Percentiles rank a stretch among this genome's conserved stretches.
These are phyloP conservation scores for Percopsis omiscomaycus DNA, from an alignment of 2,797 vertebrate species.

Conservation along the genomic window DNA sequence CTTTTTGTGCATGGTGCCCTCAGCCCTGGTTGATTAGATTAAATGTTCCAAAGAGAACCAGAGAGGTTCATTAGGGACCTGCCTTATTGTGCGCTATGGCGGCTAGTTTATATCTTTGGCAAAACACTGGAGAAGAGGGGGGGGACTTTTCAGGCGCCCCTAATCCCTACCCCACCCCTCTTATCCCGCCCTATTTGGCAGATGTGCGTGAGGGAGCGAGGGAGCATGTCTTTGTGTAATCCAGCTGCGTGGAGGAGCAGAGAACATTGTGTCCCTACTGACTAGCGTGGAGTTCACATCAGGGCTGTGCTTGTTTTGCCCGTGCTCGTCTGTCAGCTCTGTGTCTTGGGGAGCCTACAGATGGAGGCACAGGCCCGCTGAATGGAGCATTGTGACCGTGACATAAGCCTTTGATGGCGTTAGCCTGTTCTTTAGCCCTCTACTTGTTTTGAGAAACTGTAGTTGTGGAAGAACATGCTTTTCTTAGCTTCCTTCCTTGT, in stretches of 20 bases:
- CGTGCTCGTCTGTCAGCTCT: slow-evolving; percentile 29
- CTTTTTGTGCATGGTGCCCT: slow-evolving; percentile 38
- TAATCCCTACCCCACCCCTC: slow-evolving; percentile 34
- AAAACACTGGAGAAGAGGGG: slow-evolving; percentile 39
- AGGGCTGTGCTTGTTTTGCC: slow-evolving; percentile 52
- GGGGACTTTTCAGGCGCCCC: slow-evolving; percentile 27
- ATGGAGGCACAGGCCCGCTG: slow-evolving; percentile 20
- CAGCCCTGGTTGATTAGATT: slow-evolving; percentile 54
- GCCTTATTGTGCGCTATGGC: slow-evolving; percentile 22
- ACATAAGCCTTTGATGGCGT: slow-evolving; percentile 44
- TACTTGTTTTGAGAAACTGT: slow-evolving; percentile 10
- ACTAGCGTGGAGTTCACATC: slow-evolving; percentile 45
- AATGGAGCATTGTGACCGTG: slow-evolving; percentile 60
- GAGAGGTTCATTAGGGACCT: slow-evolving; percentile 26
- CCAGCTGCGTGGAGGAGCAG: slow-evolving; percentile 68
- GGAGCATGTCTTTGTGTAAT: slow-evolving; percentile 48
- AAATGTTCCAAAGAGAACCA: slow-evolving; percentile 40
- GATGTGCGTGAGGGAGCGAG: slow-evolving; percentile 48
- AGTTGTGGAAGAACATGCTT: slow-evolving; percentile 7
- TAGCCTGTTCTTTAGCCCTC: slow-evolving; percentile 20
- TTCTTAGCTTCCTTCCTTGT: no score
- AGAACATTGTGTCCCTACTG: slow-evolving; percentile 69
- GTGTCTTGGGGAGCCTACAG: slow-evolving; percentile 40
- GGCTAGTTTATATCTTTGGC: slow-evolving; percentile 46
- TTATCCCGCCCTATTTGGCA: slow-evolving; percentile 56